Conservation (phyloP, 2,888 invertebrate species). For the Acanthosoma haemorrhoidale region DNA sequence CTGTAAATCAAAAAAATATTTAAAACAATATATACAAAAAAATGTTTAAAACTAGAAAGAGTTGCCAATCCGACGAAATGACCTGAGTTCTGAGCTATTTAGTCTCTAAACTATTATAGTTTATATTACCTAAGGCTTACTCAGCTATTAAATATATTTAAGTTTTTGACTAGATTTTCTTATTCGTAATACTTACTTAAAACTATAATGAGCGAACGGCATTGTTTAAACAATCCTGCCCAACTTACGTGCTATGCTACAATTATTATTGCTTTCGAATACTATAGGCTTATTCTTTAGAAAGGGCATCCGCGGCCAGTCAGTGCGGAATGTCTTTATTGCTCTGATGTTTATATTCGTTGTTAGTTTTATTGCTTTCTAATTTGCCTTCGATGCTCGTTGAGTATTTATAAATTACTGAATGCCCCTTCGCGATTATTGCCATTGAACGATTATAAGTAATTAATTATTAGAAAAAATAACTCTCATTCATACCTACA, state of each 20-base stretch:
- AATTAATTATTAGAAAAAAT: conserved; percentile 18
- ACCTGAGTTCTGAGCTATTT: not conserved
- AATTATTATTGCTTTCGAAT: conserved; percentile 39
- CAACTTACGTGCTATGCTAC: conserved; percentile 31
- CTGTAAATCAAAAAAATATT: not conserved
- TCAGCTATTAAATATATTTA: not conserved
- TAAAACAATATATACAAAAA: not conserved
- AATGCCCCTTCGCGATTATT: conserved; percentile 37
- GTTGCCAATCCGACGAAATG: not conserved
- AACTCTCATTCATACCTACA: conserved; percentile 6
- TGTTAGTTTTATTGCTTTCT: conserved; percentile 9
- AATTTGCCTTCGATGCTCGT: conserved; percentile 18
- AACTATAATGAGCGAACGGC: not conserved
- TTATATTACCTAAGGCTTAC: conserved; percentile 27
- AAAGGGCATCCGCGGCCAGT: conserved; percentile 13
- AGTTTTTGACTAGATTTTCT: not conserved
- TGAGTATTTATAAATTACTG: not conserved
- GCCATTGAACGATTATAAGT: conserved; percentile 34
- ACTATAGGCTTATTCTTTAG: conserved; percentile 35
- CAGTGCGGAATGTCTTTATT: not conserved
- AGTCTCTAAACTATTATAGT: conserved; percentile 16
- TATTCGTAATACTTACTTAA: not conserved
- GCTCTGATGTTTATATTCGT: conserved; percentile 9
- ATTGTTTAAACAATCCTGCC: not conserved
- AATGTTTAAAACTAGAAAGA: not conserved